Percentiles rank a stretch among this genome's conserved stretches.
These are phyloP conservation scores for Reinhardtius hippoglossoides DNA, from an alignment of 2,113 vertebrate species.

Conservation along the genomic window DNA sequence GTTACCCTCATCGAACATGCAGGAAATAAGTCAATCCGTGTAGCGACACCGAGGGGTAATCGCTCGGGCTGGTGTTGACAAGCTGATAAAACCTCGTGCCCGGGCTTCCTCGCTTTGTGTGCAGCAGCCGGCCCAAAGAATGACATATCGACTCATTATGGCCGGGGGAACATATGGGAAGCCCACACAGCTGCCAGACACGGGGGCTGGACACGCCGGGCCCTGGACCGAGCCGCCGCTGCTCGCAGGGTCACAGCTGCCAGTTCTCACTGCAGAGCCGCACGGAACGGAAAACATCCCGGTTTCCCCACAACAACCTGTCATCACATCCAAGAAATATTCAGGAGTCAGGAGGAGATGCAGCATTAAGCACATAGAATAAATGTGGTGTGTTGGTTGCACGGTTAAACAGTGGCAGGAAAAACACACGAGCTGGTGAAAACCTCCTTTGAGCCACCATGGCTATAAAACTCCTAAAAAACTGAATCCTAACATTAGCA, in stretches of 20 bases:
- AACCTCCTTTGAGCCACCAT: slow-evolving; percentile 1
- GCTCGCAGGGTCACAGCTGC: slow-evolving; percentile 21
- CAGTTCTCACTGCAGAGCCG: background rate
- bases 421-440: background rate
- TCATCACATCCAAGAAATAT: background rate
- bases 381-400: too few species aligned
- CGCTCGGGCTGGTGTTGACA: slow-evolving; percentile 61
- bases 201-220: slow-evolving; percentile 21
- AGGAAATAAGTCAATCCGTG: background rate
- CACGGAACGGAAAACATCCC: too few species aligned
- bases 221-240: slow-evolving; percentile 23
- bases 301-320: background rate
- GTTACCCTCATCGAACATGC: background rate
- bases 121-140: slow-evolving; percentile 60
- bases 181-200: slow-evolving; percentile 63
- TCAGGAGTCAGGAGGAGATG: background rate
- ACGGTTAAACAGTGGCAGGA: background rate
- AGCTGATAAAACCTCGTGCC: slow-evolving; percentile 69
- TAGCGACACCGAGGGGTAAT: slow-evolving; percentile 51
- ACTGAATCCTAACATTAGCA: slow-evolving; percentile 24
- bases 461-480: background rate
- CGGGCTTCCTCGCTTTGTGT: slow-evolving; percentile 64
- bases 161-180: slow-evolving; percentile 68
- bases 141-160: slow-evolving; percentile 71
- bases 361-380: slow-evolving; percentile 3